Evolutionary conservation across 1,140 invertebrate species (phyloP), one percentile per base, ranked within the genome.

Genomic region (Drosophila suzukii): DNA sequence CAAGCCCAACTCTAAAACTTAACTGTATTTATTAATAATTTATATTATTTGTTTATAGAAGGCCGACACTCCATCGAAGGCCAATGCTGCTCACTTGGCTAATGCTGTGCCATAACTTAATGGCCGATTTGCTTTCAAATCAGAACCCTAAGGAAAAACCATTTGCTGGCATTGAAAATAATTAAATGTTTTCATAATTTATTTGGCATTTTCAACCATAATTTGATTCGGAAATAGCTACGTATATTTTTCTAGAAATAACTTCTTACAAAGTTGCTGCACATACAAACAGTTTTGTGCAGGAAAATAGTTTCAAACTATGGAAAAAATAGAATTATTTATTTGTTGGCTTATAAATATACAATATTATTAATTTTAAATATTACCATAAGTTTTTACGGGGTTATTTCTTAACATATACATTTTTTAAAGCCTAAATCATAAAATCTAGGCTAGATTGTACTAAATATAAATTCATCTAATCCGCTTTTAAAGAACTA

Each of bases 11-110:
- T 59, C 13, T 58, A 27, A 46, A 46, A 50, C 43, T 50, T 66
- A 61, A 74, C 59, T 62, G 47, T 59, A 68, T 66, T 78, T 81
- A 59, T 74, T 50, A 56, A 49, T 66, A 65, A 63, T 75, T 75
- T 76, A 58, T 78, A 68, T 60, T 50, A 67, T 81, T 66, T 71
- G 65, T 75, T 75, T 60, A 55, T 53, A 56, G 72, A 81, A 81
- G 72, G 66, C 74, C 68, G 46, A 20, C 27, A 58, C 62, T 49
- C 5, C 24, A 50, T 20, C 44, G 66, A 72, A 72, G 66, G 68
- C 67, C 67, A 58, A 30, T 57, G 44, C 66, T 72, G 68, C 66
- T 71, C 53, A 72, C 68, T 72, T 72, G 32, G 51, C 44, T 71
- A 71, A 70, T 71, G 65, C 66, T 41, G 66, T 70, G 65, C 67